Evolutionary conservation across 2,113 vertebrate species (phyloP), one percentile per base, ranked within the genome.

Genomic region (Cebus imitator): DNA sequence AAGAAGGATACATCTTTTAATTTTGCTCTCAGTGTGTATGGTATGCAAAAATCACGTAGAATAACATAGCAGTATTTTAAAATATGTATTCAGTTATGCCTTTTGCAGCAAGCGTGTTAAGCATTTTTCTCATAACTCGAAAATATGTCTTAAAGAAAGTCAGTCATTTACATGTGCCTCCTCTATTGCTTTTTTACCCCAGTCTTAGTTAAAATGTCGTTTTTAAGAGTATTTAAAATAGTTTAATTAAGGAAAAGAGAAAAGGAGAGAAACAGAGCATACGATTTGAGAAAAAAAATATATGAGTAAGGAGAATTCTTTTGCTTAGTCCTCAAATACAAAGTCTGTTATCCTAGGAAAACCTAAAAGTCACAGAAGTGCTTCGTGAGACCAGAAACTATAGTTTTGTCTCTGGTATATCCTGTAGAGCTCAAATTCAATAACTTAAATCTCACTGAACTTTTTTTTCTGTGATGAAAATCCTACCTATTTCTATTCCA

Each of bases 111-210:
- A 6, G 50, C 7, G 1, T 70, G 43, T 37, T 50, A 88, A 81
- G 6, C 81, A 81, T 73, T 84, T 70, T 82, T 80, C 27, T 96
- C 18, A 57, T 61, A 95, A 92, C 21, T 94, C 35, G 17, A 92
- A 61, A 4, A 72, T 78, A 10, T 90, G 10, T 57, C 61, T 96
- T 93, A 48, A 87, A 21, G 37, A 32, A 73, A 76, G 25, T 70
- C 68, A 68, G 25, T 72, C 6, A n/a, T 93, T 78, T 27, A 14
- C 5, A 23, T 52, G 43, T 3, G 14, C 45, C 61, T 91, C 16
- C 27, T 64, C 12, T 90, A 11, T 93, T 85, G 30, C 4, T 92
- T 64, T 90, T 76, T 57, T 94, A 37, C 4, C 40, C 70, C 35
- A 32, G 7, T 93, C 66, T 86, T 90, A 37, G 23, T 85, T 78